A percentile compares a stretch with the other conserved stretches of the same genome.
Evolutionary conservation across 2,888 invertebrate species (phyloP).

Genomic region (Orthosia incerta): DNA sequence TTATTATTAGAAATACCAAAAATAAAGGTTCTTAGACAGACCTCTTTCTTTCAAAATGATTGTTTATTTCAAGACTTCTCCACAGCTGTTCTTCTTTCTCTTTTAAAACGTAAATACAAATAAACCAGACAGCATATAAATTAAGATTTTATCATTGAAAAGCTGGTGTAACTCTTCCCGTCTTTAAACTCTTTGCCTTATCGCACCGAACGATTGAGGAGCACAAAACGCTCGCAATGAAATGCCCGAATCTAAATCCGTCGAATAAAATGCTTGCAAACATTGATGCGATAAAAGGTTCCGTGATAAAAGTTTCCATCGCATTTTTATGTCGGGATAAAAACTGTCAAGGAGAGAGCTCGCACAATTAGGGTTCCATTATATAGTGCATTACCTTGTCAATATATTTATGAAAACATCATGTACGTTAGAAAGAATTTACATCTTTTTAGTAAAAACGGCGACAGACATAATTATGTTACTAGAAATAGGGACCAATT

Average conservation of each 20-base stretch:
- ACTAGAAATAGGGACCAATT: too few relatives aligned
- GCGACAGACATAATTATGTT: too few relatives aligned
- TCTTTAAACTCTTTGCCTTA: slow-evolving; percentile 26
- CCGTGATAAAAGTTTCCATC: slow-evolving; percentile 31
- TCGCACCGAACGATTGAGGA: slow-evolving; percentile 17
- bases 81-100: neutral
- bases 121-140: neutral
- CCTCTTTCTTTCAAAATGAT: neutral
- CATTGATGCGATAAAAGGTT: slow-evolving; percentile 33
- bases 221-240: slow-evolving; percentile 21
- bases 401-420: too few relatives aligned
- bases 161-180: slow-evolving; percentile 7
- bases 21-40: too few relatives aligned
- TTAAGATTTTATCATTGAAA: slow-evolving; percentile 22
- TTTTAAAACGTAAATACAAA: slow-evolving; percentile 3
- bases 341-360: neutral
- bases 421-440: too few relatives aligned
- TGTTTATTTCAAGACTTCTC: neutral
- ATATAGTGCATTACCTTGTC: neutral
- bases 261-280: slow-evolving; percentile 39
- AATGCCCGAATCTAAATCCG: slow-evolving; percentile 34
- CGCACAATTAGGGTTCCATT: neutral
- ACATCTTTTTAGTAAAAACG: too few relatives aligned
- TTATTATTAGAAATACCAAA: too few relatives aligned
- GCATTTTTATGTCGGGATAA: slow-evolving; percentile 15